Evolutionary conservation across 2,113 vertebrate species (phyloP).

Genomic region (Eublepharis macularius): DNA sequence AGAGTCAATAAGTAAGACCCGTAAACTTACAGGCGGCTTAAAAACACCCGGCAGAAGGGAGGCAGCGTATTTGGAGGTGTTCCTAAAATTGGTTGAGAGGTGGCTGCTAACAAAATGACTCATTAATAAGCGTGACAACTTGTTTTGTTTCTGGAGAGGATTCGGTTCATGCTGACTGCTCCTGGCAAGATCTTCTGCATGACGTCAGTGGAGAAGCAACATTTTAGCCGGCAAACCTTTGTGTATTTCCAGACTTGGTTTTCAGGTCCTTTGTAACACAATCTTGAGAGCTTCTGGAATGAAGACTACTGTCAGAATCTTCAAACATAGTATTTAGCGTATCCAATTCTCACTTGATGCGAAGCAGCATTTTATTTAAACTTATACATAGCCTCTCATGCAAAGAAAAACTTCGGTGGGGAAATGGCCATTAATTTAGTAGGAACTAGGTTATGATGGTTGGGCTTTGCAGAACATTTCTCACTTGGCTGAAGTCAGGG

Average conservation of each 20-base stretch:
- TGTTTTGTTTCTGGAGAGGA: slow-evolving; percentile 3
- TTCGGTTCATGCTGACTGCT: background rate
- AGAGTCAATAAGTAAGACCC: background rate
- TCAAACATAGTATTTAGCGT: background rate
- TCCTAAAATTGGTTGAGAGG: background rate
- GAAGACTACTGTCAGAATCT: background rate
- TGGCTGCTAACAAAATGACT: background rate
- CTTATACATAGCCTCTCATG: no score
- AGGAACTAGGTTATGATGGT: background rate
- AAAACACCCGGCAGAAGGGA: background rate
- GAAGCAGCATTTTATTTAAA: no score
- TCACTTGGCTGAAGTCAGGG: background rate
- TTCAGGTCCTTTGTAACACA: background rate
- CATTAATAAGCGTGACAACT: background rate
- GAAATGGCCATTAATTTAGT: background rate
- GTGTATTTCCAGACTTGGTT: background rate
- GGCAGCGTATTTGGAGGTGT: background rate
- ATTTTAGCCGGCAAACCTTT: background rate
- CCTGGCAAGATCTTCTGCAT: background rate
- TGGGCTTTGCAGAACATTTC: background rate
- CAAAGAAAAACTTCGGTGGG: no score
- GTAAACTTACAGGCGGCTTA: no score
- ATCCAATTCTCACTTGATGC: no score
- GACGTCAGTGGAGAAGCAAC: background rate
- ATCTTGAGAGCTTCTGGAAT: background rate